These are phyloP conservation scores for Myiopsitta monachus DNA, from an alignment of 2,113 vertebrate genomes.

Conservation along the genomic window DNA sequence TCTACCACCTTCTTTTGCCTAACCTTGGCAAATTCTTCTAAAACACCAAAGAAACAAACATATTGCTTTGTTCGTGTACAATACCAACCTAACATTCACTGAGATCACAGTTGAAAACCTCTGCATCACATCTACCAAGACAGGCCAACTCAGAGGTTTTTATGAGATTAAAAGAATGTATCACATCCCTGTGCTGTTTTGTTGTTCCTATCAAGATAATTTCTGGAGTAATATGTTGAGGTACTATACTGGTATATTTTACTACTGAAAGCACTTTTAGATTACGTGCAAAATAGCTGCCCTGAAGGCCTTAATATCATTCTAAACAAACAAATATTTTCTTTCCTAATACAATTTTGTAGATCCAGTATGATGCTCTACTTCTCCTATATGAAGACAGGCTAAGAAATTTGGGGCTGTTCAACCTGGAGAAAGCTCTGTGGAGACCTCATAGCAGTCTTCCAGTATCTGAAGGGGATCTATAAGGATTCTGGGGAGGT, in stretches of 20 bases:
- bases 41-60: neutral
- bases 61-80: neutral
- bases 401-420: neutral
- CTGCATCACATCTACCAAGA: neutral
- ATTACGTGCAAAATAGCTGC: neutral
- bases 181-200: neutral
- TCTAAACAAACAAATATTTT: neutral
- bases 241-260: neutral
- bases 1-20: neutral
- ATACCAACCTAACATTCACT: neutral
- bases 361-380: neutral
- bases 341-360: neutral
- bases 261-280: neutral
- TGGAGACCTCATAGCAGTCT: neutral
- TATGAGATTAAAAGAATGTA: neutral
- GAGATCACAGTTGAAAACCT: neutral
- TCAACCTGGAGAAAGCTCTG: neutral
- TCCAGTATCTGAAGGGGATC: neutral
- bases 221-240: neutral
- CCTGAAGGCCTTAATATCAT: neutral
- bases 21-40: neutral
- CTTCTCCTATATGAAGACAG: neutral
- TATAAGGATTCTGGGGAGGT: neutral
- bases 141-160: neutral
- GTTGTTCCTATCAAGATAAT: neutral